Evolutionary conservation across 37 sponge, comb jelly and placozoan genomes (phyloP).

Genomic region (Aphrocallistes beatrix): DNA sequence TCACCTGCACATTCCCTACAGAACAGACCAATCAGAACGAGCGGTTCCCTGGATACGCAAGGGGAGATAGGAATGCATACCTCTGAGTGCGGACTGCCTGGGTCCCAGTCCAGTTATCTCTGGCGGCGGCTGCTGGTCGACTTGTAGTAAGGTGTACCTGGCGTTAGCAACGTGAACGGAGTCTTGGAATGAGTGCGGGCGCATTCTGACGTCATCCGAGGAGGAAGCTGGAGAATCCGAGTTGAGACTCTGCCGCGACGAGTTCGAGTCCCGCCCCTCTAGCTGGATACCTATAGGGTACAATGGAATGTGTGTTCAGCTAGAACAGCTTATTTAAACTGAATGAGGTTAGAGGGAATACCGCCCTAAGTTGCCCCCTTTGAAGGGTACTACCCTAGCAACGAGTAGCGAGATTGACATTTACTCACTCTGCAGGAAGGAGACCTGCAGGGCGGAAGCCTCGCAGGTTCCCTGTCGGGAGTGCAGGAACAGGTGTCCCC

Average conservation of each 20-base stretch:
- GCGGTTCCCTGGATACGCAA: neutral
- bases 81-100: neutral
- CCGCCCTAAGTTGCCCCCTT: too few species aligned
- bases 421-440: neutral
- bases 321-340: too few species aligned
- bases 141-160: neutral
- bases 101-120: neutral
- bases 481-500: constrained; percentile 15
- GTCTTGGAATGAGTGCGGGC: neutral
- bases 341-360: too few species aligned
- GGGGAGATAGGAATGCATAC: neutral
- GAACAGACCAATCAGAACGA: neutral
- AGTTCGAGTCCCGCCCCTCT: too few species aligned
- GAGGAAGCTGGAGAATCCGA: neutral
- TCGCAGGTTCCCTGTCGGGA: constrained; percentile 1
- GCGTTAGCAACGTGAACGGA: neutral
- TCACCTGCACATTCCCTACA: constrained; percentile 20
- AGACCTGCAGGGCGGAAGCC: neutral
- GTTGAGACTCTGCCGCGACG: neutral
- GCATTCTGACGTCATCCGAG: neutral
- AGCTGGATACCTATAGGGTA: too few species aligned
- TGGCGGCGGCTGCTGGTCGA: neutral
- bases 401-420: too few species aligned
- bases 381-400: too few species aligned
- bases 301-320: too few species aligned